phyloP scores from a whole-genome alignment of 1,140 invertebrate genomes.

The Drosophila yakuba region DNA sequence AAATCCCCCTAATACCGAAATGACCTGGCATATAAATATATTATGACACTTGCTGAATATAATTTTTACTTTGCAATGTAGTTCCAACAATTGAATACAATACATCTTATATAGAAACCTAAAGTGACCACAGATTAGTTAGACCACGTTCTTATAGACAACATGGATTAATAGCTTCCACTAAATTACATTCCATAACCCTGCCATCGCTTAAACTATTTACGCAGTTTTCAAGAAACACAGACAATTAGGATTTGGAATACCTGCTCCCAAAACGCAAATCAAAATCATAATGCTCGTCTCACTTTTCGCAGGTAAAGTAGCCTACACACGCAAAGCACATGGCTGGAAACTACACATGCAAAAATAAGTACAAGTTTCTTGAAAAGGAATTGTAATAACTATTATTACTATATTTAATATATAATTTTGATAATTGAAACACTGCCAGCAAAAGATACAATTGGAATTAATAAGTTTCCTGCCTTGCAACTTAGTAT shows the following conservation, averaged over 20 bases:
- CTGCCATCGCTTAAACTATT: not conserved
- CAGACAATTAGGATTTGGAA: slow-evolving; percentile 3
- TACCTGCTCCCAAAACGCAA: slow-evolving; percentile 17
- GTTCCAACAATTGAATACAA: too few relatives aligned
- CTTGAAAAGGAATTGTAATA: not conserved
- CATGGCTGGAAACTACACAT: not conserved
- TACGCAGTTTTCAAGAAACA: not conserved
- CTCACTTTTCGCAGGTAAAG: slow-evolving; percentile 6
- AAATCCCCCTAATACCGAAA: slow-evolving; percentile 11
- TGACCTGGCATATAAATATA: not conserved
- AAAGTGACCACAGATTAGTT: not conserved
- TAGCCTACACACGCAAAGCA: not conserved
- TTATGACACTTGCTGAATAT: too few relatives aligned
- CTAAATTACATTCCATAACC: not conserved
- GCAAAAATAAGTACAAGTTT: not conserved
- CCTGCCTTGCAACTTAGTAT: too few relatives aligned
- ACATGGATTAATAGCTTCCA: not conserved
- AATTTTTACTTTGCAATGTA: too few relatives aligned
- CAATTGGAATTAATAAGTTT: too few relatives aligned
- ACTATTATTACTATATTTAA: not conserved
- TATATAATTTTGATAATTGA: not conserved
- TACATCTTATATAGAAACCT: too few relatives aligned
- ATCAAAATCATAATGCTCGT: slow-evolving; percentile 18
- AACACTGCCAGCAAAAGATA: too few relatives aligned
- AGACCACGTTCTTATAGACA: not conserved